Conservation (phyloP, 2,797 vertebrate genomes). For the Syngnathus acus region DNA sequence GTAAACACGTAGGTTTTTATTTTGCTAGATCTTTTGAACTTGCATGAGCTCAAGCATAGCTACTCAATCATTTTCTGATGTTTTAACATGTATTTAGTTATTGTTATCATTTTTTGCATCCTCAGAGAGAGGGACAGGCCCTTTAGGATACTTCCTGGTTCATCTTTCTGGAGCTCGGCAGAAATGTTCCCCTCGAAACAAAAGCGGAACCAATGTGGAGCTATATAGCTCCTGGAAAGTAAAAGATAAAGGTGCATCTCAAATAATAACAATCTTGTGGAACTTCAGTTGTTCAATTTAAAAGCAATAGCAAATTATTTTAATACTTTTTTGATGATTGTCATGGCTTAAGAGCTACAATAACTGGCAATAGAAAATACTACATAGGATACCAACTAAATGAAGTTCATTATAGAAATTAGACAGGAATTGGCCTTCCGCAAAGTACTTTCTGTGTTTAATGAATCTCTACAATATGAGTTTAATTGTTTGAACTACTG, state of each 20-base stretch:
- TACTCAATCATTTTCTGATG: background rate
- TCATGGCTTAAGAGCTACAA: too few relatives aligned
- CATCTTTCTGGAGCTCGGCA: background rate
- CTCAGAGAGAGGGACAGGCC: background rate
- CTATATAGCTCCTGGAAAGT: background rate
- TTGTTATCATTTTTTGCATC: background rate
- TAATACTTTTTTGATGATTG: too few relatives aligned
- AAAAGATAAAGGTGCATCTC: too few relatives aligned
- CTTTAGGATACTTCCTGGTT: conserved; percentile 6
- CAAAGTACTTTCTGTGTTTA: too few relatives aligned
- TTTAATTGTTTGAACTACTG: too few relatives aligned
- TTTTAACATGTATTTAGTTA: background rate
- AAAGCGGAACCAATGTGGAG: background rate
- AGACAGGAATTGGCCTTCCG: too few relatives aligned
- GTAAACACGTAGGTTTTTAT: background rate
- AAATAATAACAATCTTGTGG: background rate
- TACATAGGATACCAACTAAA: too few relatives aligned
- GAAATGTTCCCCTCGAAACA: conserved; percentile 31
- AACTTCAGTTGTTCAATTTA: too few relatives aligned
- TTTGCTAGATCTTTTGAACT: background rate
- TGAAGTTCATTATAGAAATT: too few relatives aligned
- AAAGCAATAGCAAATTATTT: too few relatives aligned
- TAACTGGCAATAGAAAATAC: too few relatives aligned
- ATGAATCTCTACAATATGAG: too few relatives aligned
- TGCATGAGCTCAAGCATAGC: background rate